Percentiles rank a stretch among this genome's conserved stretches.
Evolutionary conservation across 2,888 invertebrate species (phyloP).

Genomic region (Polydrusus tereticollis): DNA sequence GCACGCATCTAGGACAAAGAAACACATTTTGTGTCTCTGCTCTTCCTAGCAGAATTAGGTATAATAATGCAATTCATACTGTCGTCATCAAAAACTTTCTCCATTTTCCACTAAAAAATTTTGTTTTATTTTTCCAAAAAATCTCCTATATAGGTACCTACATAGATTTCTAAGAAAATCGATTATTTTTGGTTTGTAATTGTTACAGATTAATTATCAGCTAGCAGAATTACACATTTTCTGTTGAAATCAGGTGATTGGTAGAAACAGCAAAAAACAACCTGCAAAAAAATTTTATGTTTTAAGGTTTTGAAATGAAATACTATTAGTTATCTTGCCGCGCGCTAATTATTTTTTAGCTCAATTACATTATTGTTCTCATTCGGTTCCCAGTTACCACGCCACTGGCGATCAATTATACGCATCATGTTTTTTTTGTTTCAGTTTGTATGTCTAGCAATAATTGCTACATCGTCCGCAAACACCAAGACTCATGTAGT

Average conservation of each 20-base stretch:
- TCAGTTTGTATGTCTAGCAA: constrained; percentile 28
- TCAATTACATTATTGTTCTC: too few species aligned
- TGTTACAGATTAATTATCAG: neutral
- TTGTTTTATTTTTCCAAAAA: constrained; percentile 4
- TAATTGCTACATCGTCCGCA: constrained; percentile 36
- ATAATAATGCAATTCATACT: neutral
- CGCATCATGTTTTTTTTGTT: too few species aligned
- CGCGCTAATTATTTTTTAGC: too few species aligned
- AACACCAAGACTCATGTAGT: constrained; percentile 17
- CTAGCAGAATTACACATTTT: constrained; percentile 2
- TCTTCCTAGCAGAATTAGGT: neutral
- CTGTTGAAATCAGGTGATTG: constrained; percentile 17
- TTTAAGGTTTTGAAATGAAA: neutral
- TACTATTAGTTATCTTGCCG: too few species aligned
- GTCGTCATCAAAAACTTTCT: neutral
- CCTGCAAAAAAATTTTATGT: neutral
- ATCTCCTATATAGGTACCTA: neutral
- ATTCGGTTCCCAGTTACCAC: too few species aligned
- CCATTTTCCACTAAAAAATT: neutral
- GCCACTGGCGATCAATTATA: too few species aligned
- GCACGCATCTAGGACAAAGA: too few species aligned
- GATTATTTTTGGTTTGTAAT: constrained; percentile 23
- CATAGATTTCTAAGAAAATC: neutral
- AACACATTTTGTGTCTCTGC: too few species aligned
- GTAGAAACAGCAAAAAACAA: neutral